phyloP scores from a whole-genome alignment of 2,113 vertebrate species.

The Empidonax alnorum region DNA sequence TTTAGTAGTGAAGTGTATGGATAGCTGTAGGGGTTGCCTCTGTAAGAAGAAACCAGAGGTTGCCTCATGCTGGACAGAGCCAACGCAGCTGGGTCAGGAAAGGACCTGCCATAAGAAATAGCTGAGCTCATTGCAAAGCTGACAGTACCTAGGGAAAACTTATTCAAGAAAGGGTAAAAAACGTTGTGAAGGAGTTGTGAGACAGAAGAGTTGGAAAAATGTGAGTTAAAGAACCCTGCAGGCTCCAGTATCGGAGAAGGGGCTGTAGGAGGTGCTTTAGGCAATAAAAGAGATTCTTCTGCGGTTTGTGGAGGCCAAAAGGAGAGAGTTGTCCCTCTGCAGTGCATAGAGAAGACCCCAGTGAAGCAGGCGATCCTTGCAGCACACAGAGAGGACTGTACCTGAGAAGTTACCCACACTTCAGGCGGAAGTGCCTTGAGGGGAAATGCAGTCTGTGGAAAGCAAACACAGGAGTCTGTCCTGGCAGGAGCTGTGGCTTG shows the following conservation, averaged over 20 bases:
- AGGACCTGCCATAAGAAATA: neutral
- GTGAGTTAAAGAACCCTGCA: neutral
- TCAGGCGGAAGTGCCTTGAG: neutral
- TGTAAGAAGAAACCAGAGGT: neutral
- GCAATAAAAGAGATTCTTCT: neutral
- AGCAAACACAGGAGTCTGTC: neutral
- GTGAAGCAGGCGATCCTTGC: neutral
- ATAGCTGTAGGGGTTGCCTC: neutral
- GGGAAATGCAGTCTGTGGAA: neutral
- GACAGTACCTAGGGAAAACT: neutral
- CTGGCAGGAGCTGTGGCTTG: neutral
- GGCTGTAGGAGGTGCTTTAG: rapidly evolving
- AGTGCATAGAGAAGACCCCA: rapidly evolving
- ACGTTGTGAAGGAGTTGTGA: neutral
- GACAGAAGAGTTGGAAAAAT: neutral
- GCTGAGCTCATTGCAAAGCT: neutral
- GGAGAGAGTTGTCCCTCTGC: neutral
- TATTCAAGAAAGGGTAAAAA: neutral
- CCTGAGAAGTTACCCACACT: neutral
- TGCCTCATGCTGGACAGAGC: neutral
- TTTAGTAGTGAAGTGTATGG: neutral
- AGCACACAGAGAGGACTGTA: neutral
- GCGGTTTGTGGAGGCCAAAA: neutral
- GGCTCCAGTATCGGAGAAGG: neutral
- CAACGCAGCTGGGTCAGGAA: neutral